Evolutionary conservation across 2,888 invertebrate genomes (phyloP).

Genomic region (Amblyteles armatorius): DNA sequence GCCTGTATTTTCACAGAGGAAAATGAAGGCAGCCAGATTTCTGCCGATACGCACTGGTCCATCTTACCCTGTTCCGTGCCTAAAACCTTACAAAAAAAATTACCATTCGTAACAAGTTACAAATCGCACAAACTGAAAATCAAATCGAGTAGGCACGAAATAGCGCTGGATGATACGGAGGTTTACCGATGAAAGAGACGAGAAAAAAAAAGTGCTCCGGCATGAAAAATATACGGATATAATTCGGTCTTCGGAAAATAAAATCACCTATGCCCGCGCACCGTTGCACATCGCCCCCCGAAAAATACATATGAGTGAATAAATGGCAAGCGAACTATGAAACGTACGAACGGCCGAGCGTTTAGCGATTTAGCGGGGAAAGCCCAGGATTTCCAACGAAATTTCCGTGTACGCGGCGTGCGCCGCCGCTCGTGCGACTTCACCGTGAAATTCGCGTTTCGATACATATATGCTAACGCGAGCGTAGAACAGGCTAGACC

Average conservation of each 20-base stretch:
- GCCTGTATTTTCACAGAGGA: too few species aligned
- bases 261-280: constrained; percentile 9
- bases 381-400: constrained; percentile 37
- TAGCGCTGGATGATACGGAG: background rate
- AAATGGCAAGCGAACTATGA: constrained; percentile 69
- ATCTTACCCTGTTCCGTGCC: too few species aligned
- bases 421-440: constrained; percentile 1
- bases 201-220: background rate
- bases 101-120: too few species aligned
- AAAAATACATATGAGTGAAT: constrained; percentile 71
- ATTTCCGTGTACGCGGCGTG: constrained; percentile 4
- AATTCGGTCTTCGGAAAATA: constrained; percentile 17
- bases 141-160: background rate
- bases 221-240: background rate
- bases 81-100: too few species aligned
- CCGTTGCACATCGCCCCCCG: constrained; percentile 9
- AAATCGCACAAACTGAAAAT: too few species aligned
- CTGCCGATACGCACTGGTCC: too few species aligned
- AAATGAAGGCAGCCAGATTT: too few species aligned
- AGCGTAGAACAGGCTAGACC: background rate
- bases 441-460: constrained; percentile 9
- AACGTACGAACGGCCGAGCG: constrained; percentile 59
- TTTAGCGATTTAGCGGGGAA: constrained; percentile 47
- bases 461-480: constrained; percentile 19
- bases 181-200: background rate